Percentiles rank a stretch among this genome's conserved stretches.
Conservation (phyloP, 2,113 vertebrate genomes). For the Riparia riparia region DNA sequence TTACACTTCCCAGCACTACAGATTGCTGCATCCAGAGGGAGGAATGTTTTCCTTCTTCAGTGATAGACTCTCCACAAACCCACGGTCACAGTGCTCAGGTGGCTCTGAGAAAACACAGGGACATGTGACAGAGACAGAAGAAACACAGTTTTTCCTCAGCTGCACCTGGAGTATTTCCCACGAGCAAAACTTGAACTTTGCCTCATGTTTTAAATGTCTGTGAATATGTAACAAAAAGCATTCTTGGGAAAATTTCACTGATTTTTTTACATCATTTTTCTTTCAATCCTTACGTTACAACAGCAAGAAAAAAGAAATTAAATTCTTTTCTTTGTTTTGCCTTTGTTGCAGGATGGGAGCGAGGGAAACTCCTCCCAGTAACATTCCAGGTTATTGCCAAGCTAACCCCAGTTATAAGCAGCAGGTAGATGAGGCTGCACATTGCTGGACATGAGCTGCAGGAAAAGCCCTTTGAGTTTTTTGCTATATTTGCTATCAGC, state of each 20-base stretch:
- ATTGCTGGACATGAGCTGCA: not conserved
- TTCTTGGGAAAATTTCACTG: not conserved
- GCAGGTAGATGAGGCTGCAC: not conserved
- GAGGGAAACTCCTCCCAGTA: not conserved
- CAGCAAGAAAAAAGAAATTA: not conserved
- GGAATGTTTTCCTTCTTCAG: not conserved
- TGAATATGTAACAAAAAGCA: not conserved
- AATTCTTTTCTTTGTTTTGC: not conserved
- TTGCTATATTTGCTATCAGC: not conserved
- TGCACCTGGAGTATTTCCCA: not conserved
- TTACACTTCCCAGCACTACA: not conserved
- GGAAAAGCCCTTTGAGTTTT: not conserved
- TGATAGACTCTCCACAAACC: not conserved
- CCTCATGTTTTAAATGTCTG: not conserved
- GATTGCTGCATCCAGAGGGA: not conserved
- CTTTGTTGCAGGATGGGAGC: not conserved
- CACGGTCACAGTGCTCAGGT: not conserved
- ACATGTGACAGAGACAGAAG: rapidly evolving
- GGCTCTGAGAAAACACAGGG: not conserved
- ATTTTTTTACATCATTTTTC: not conserved
- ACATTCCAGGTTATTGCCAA: not conserved
- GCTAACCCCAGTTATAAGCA: not conserved
- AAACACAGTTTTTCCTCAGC: not conserved
- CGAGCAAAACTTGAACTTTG: rapidly evolving
- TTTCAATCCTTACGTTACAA: not conserved